Percentiles rank a stretch among this genome's conserved stretches.
These are phyloP conservation scores for Myxocyprinus asiaticus DNA, from an alignment of 2,113 vertebrate genomes.

Conservation along the genomic window DNA sequence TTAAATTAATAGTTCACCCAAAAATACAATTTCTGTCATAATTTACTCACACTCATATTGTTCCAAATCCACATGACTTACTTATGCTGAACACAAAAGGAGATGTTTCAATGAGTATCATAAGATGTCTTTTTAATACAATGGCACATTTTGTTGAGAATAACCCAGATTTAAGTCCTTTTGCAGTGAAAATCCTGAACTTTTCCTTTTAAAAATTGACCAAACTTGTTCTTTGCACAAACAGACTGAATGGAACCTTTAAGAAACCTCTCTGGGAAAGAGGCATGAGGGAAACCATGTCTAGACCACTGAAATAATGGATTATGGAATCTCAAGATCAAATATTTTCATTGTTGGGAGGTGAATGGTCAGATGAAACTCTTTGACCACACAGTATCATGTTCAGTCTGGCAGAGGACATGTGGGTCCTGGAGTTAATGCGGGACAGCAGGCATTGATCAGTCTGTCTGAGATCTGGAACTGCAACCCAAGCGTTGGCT, in stretches of 20 bases:
- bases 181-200: too few relatives aligned
- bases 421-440: slow-evolving; percentile 23
- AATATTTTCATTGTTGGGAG: slow-evolving; percentile 22
- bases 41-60: too few relatives aligned
- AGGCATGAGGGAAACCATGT: neutral
- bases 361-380: slow-evolving; percentile 21
- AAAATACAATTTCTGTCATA: too few relatives aligned
- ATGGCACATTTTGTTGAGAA: too few relatives aligned
- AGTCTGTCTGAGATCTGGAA: slow-evolving; percentile 39
- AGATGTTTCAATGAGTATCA: too few relatives aligned
- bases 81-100: neutral
- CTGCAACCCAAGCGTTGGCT: slow-evolving; percentile 34
- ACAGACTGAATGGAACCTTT: neutral
- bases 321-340: neutral
- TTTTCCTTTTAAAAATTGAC: too few relatives aligned
- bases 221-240: neutral
- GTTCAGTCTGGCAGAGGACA: slow-evolving; percentile 24
- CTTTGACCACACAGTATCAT: slow-evolving; percentile 22
- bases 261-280: neutral
- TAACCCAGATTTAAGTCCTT: neutral
- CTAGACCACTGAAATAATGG: neutral
- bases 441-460: slow-evolving; percentile 44
- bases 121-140: too few relatives aligned
- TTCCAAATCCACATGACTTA: too few relatives aligned
- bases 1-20: too few relatives aligned